phyloP scores from a whole-genome alignment of 2,797 vertebrate genomes.

The Danio tinwini region DNA sequence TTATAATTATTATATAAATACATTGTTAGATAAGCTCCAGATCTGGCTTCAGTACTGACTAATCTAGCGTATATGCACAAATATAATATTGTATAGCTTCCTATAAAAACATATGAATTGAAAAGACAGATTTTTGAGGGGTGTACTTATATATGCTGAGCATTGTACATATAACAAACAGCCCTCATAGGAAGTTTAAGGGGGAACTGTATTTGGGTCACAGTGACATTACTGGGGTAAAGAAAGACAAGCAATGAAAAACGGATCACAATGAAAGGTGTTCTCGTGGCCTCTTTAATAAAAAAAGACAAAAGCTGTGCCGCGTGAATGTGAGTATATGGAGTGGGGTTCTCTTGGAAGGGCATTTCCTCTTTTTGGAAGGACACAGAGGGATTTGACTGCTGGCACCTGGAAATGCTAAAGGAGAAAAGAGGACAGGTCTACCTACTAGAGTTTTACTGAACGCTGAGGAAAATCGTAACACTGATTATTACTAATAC shows the following conservation, averaged over 20 bases:
- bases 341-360: slow-evolving; percentile 41
- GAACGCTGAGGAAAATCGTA: background rate
- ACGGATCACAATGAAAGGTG: slow-evolving; percentile 8
- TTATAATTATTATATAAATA: no score
- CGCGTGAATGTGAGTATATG: background rate
- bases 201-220: slow-evolving; percentile 32
- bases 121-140: no score
- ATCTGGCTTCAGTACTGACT: no score
- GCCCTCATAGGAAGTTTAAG: background rate
- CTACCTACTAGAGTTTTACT: slow-evolving; percentile 6
- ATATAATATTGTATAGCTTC: no score
- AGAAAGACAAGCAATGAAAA: slow-evolving; percentile 16
- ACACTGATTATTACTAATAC: background rate
- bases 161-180: background rate
- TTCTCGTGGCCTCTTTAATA: slow-evolving; percentile 27
- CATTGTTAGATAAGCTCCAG: no score
- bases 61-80: no score
- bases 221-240: slow-evolving; percentile 44
- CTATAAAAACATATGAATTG: no score
- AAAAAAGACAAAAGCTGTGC: slow-evolving; percentile 37
- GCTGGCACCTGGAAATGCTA: slow-evolving; percentile 28
- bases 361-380: slow-evolving; percentile 52
- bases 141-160: no score
- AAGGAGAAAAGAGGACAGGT: slow-evolving; percentile 17
- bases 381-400: slow-evolving; percentile 51